Conservation (phyloP, 2,113 vertebrate species). For the Pleuronectes platessa region DNA sequence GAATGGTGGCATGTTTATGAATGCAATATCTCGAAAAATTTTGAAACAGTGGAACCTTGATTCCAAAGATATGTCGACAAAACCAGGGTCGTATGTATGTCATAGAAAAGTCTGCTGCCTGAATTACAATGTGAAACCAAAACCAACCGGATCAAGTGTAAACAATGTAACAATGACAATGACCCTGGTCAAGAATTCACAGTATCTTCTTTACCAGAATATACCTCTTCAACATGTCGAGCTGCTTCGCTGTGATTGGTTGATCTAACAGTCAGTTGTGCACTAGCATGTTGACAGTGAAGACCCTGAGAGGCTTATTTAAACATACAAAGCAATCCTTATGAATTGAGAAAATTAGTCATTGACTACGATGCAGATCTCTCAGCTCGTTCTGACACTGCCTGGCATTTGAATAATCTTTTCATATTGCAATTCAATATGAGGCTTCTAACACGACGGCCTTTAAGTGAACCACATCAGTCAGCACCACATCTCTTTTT, state of each 20-base stretch:
- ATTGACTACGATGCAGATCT: slow-evolving; percentile 44
- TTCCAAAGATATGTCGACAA: background rate
- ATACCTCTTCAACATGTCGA: background rate
- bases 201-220: too few species aligned
- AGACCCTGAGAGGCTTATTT: slow-evolving; percentile 25
- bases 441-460: slow-evolving; percentile 48
- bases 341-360: slow-evolving; percentile 33
- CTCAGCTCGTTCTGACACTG: slow-evolving; percentile 27
- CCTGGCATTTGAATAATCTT: slow-evolving; percentile 59
- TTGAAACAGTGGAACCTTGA: background rate
- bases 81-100: background rate
- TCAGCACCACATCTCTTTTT: slow-evolving; percentile 39
- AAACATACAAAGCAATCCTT: slow-evolving; percentile 16
- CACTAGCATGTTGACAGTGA: background rate
- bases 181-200: background rate
- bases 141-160: background rate
- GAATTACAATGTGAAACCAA: too few species aligned
- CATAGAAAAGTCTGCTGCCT: too few species aligned
- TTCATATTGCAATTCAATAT: slow-evolving; percentile 65
- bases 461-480: slow-evolving; percentile 56
- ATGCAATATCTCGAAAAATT: too few species aligned
- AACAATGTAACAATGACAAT: background rate
- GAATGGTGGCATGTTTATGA: too few species aligned
- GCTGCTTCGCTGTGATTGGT: background rate
- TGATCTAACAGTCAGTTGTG: background rate